These are phyloP conservation scores for Copidosoma aretas DNA, from an alignment of 2,888 invertebrate species.

Conservation along the genomic window DNA sequence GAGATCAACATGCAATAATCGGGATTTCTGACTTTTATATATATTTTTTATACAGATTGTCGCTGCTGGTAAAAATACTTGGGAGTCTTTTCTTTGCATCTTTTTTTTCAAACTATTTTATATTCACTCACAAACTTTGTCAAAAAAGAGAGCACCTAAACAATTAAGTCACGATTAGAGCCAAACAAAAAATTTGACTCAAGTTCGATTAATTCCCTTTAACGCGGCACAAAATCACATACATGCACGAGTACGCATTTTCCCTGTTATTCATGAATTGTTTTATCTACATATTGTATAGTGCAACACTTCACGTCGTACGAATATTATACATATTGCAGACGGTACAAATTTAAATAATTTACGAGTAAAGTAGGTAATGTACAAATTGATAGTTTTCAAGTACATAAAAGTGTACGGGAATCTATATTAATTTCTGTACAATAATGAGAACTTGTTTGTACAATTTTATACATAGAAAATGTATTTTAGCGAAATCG, in stretches of 20 bases:
- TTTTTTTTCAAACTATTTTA: not conserved
- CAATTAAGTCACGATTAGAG: not conserved
- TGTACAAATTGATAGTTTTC: not conserved
- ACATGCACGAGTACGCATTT: no score
- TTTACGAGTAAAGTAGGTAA: constrained; percentile 17
- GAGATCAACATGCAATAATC: constrained; percentile 37
- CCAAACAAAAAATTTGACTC: not conserved
- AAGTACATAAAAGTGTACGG: constrained; percentile 34
- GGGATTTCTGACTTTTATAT: constrained; percentile 49
- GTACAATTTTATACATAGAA: constrained; percentile 38
- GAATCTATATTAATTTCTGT: constrained; percentile 32
- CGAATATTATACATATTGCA: no score
- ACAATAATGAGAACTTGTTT: constrained; percentile 28
- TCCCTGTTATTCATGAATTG: not conserved
- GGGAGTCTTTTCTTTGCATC: constrained; percentile 29
- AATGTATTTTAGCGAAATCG: constrained; percentile 40
- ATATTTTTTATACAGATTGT: constrained; percentile 55
- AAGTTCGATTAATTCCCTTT: constrained; percentile 3
- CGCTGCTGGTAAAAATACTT: constrained; percentile 60
- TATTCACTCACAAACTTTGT: constrained; percentile 19
- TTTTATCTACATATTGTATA: constrained; percentile 35
- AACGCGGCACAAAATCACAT: constrained; percentile 2
- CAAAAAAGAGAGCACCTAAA: constrained; percentile 16
- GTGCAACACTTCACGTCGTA: not conserved
- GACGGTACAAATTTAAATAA: no score